Evolutionary conservation across 2,113 vertebrate genomes (phyloP).

Genomic region (Genyomyrus donnyi): DNA sequence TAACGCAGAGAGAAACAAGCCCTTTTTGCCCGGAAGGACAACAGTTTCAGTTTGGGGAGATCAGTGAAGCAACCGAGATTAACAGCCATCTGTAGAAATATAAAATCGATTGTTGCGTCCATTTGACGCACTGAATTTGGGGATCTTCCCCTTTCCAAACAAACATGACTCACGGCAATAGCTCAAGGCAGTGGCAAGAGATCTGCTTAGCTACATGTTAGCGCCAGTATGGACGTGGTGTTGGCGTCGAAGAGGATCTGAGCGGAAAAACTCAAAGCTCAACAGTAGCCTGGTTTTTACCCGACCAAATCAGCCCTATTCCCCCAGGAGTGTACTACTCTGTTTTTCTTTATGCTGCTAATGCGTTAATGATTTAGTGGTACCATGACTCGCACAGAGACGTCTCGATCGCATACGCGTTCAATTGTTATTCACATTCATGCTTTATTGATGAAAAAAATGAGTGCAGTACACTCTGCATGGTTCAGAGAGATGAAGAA

Average conservation of each 20-base stretch:
- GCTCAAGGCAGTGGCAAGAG: too few relatives aligned
- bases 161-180: neutral
- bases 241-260: neutral
- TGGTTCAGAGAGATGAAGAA: neutral
- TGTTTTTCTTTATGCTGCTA: neutral
- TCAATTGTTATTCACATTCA: neutral
- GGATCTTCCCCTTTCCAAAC: neutral
- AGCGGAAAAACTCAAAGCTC: conserved; percentile 19
- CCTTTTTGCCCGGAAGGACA: neutral
- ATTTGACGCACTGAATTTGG: neutral
- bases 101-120: neutral
- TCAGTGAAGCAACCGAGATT: neutral
- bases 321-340: conserved; percentile 6
- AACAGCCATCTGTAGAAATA: neutral
- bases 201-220: neutral
- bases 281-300: conserved; percentile 15
- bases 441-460: neutral
- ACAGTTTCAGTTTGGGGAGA: neutral
- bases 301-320: conserved; percentile 17
- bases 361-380: conserved; percentile 1
- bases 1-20: neutral
- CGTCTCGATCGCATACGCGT: neutral
- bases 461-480: neutral
- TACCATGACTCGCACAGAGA: neutral
- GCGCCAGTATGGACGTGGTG: neutral